Percentiles rank a stretch among this genome's conserved stretches.
phyloP scores from a whole-genome alignment of 2,113 vertebrate species.

The Columba janthina region DNA sequence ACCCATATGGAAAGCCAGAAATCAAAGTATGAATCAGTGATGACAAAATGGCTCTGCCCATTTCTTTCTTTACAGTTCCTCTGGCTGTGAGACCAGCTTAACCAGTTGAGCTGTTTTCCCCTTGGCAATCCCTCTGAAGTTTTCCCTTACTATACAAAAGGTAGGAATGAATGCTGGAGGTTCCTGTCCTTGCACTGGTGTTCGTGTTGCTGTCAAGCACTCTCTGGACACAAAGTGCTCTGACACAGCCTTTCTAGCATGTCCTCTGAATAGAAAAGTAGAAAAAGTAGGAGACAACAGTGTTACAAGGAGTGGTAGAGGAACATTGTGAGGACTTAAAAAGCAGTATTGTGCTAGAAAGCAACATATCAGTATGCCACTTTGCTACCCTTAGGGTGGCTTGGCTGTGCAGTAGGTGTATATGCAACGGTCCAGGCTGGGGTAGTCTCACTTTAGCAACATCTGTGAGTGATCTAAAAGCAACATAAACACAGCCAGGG shows the following conservation, averaged over 20 bases:
- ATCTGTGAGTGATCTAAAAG: background rate
- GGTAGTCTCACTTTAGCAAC: rapidly evolving
- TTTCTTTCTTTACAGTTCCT: background rate
- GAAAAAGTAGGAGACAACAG: background rate
- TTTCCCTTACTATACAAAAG: background rate
- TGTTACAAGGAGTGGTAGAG: rapidly evolving
- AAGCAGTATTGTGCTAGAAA: background rate
- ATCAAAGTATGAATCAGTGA: background rate
- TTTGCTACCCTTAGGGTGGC: background rate
- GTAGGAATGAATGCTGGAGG: background rate
- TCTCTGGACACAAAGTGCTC: background rate
- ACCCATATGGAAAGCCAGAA: background rate
- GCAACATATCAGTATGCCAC: rapidly evolving
- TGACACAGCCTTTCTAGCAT: background rate
- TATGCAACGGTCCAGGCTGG: background rate
- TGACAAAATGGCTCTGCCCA: background rate
- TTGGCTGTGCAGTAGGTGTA: background rate
- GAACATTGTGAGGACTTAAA: background rate
- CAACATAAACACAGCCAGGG: background rate
- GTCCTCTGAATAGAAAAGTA: background rate
- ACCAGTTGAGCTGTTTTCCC: background rate
- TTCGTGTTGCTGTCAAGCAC: background rate
- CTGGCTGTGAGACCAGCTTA: background rate
- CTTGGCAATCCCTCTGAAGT: background rate
- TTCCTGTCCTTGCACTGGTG: background rate